These are phyloP conservation scores for Aplochiton taeniatus DNA, from an alignment of 2,797 vertebrate species.

Conservation along the genomic window DNA sequence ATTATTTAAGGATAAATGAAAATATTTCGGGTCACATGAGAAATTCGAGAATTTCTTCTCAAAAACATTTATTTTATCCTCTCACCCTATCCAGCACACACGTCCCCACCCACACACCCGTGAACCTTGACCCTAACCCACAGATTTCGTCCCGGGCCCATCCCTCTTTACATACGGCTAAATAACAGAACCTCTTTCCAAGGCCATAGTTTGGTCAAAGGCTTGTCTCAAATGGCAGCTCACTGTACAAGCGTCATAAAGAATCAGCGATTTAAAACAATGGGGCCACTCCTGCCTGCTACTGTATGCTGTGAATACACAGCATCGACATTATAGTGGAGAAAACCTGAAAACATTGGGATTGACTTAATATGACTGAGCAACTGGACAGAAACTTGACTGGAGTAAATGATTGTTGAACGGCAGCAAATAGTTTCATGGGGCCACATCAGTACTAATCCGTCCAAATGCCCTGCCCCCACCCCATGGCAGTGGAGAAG, in stretches of 20 bases:
- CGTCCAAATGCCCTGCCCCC: no score
- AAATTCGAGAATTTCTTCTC: not conserved
- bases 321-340: not conserved
- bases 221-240: no score
- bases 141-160: not conserved
- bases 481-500: no score
- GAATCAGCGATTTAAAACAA: constrained; percentile 5
- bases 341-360: not conserved
- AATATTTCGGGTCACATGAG: not conserved
- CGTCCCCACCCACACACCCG: not conserved
- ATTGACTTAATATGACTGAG: not conserved
- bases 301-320: not conserved
- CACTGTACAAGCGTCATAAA: not conserved
- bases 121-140: not conserved
- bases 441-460: no score
- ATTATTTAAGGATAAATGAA: not conserved
- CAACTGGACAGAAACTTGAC: no score
- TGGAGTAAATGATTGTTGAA: no score
- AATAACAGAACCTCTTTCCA: not conserved
- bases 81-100: not conserved
- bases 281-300: constrained; percentile 2
- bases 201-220: not conserved
- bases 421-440: no score
- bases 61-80: not conserved
- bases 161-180: no score